Percentiles rank a stretch among this genome's conserved stretches.
Conservation (phyloP, 1,140 invertebrate species). For the Maniola jurtina region DNA sequence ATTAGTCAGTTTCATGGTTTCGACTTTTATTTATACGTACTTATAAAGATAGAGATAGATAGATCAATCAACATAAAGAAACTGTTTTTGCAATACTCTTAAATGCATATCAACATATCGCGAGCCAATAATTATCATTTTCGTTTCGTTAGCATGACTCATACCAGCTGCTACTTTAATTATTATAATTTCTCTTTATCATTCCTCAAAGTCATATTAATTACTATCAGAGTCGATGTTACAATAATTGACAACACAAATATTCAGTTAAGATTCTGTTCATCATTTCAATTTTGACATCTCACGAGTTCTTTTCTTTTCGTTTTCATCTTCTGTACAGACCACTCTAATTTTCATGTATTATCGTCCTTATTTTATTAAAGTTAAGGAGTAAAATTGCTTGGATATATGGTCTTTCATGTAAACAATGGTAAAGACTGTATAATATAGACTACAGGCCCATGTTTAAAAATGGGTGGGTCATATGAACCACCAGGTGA, state of each 20-base stretch:
- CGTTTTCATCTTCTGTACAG: slow-evolving; percentile 30
- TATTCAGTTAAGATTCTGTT: slow-evolving; percentile 2
- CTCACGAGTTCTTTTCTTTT: slow-evolving; percentile 30
- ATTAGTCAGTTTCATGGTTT: too few species aligned
- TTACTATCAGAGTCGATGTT: background rate
- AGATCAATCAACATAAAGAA: too few species aligned
- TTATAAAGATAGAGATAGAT: too few species aligned
- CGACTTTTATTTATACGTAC: too few species aligned
- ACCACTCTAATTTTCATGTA: background rate
- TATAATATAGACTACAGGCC: too few species aligned
- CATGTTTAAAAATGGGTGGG: too few species aligned
- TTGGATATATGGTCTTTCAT: slow-evolving; percentile 4
- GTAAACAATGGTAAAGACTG: slow-evolving; percentile 8
- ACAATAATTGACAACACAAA: slow-evolving; percentile 8
- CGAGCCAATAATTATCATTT: too few species aligned
- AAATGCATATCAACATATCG: too few species aligned
- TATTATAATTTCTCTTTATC: slow-evolving; percentile 6
- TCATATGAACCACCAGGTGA: too few species aligned
- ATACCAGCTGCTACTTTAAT: background rate
- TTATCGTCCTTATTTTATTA: background rate
- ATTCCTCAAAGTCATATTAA: slow-evolving; percentile 8
- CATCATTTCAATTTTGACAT: slow-evolving; percentile 23
- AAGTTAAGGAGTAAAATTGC: background rate
- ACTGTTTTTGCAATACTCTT: too few species aligned
- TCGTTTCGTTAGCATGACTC: too few species aligned